phyloP scores from a whole-genome alignment of 2,888 invertebrate species.

The Piscicola geometra region DNA sequence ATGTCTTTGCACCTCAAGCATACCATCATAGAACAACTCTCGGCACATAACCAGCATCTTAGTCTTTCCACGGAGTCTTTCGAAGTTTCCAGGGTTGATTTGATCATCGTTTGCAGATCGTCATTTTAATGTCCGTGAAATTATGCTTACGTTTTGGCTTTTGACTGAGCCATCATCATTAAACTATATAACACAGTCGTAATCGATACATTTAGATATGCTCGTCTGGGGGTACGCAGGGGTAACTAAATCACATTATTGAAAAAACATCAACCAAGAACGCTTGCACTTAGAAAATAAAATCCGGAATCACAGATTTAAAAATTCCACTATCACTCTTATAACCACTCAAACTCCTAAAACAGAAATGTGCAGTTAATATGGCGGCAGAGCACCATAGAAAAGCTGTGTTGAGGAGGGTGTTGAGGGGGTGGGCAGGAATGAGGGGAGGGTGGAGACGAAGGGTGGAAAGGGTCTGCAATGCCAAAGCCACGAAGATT shows the following conservation, averaged over 20 bases:
- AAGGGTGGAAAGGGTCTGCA: neutral
- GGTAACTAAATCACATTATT: no score
- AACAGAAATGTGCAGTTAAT: neutral
- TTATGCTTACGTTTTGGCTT: neutral
- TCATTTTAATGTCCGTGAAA: neutral
- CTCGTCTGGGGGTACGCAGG: no score
- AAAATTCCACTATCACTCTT: no score
- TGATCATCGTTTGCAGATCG: no score
- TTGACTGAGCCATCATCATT: no score
- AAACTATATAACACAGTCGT: no score
- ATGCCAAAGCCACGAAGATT: neutral
- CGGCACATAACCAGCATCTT: neutral
- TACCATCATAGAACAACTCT: neutral
- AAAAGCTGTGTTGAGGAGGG: neutral
- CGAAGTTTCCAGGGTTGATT: no score
- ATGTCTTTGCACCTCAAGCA: no score
- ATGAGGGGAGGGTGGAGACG: neutral
- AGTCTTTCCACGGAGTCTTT: neutral
- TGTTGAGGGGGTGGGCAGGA: neutral
- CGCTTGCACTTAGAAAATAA: no score
- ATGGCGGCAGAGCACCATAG: constrained; percentile 2
- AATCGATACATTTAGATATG: no score
- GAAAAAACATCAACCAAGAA: no score
- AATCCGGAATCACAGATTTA: neutral
- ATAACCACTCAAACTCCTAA: no score